Evolutionary conservation across 2,113 vertebrate species (phyloP).

Genomic region (Notarius lentiginosus): DNA sequence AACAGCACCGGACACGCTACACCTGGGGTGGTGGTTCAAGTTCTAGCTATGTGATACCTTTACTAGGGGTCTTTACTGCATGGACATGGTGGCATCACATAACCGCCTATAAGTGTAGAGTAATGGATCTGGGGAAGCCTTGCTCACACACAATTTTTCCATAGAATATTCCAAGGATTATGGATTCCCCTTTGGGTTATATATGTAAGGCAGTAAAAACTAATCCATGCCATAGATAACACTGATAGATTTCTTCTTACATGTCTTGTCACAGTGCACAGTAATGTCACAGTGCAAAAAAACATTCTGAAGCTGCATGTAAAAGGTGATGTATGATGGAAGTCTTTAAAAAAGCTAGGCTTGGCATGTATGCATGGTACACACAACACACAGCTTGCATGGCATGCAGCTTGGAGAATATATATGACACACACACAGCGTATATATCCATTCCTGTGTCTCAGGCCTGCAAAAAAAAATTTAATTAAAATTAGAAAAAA

Average conservation of each 20-base stretch:
- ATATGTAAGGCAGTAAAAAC: not conserved
- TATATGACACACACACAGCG: too few species aligned
- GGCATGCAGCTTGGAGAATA: too few species aligned
- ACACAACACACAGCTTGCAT: not conserved
- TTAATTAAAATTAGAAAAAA: too few species aligned
- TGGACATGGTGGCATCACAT: not conserved
- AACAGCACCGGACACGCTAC: not conserved
- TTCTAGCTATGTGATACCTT: constrained; percentile 15
- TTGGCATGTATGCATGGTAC: not conserved
- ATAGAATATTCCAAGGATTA: not conserved
- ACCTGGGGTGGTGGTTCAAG: not conserved
- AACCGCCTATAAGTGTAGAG: not conserved
- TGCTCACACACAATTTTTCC: constrained; percentile 1
- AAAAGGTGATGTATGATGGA: not conserved
- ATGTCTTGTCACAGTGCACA: not conserved
- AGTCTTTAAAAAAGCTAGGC: not conserved
- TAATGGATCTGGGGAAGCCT: constrained; percentile 3
- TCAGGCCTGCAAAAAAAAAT: too few species aligned
- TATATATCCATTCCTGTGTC: too few species aligned
- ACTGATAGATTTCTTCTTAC: not conserved
- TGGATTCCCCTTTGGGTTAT: not conserved
- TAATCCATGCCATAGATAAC: not conserved
- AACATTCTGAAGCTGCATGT: not conserved
- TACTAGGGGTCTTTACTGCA: not conserved
- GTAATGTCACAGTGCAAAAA: not conserved